These are phyloP conservation scores for Ictalurus furcatus DNA, from an alignment of 2,113 vertebrate species.

Conservation along the genomic window DNA sequence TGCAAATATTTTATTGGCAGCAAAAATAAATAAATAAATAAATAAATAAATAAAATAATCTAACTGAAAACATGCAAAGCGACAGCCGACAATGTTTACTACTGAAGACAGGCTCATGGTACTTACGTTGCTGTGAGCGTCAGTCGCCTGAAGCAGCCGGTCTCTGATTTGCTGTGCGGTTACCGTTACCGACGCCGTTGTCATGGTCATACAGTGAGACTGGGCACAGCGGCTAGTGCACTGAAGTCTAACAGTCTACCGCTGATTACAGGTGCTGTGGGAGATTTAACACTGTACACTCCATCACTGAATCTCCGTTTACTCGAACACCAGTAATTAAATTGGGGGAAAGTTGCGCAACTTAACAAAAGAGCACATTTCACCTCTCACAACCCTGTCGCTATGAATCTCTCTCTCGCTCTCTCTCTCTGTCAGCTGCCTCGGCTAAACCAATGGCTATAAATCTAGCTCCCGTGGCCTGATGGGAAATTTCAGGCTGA, in stretches of 20 bases:
- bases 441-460: neutral
- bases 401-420: too few relatives aligned
- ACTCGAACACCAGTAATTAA: neutral
- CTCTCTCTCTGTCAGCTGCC: neutral
- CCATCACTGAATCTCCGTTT: neutral
- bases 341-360: neutral
- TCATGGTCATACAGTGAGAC: constrained; percentile 75
- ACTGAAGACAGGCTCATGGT: neutral
- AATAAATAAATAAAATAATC: neutral
- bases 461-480: neutral
- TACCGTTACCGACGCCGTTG: constrained; percentile 80
- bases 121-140: constrained; percentile 90
- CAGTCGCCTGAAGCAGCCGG: constrained; percentile 91
- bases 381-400: neutral
- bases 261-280: neutral
- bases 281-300: too few relatives aligned
- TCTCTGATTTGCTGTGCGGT: constrained; percentile 90
- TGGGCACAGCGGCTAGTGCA: neutral
- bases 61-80: neutral
- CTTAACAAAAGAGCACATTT: neutral
- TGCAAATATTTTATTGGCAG: neutral
- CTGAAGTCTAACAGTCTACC: neutral
- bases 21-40: neutral
- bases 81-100: neutral
- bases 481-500: constrained; percentile 12